phyloP scores from a whole-genome alignment of 2,888 invertebrate genomes.

The Protophormia terraenovae region DNA sequence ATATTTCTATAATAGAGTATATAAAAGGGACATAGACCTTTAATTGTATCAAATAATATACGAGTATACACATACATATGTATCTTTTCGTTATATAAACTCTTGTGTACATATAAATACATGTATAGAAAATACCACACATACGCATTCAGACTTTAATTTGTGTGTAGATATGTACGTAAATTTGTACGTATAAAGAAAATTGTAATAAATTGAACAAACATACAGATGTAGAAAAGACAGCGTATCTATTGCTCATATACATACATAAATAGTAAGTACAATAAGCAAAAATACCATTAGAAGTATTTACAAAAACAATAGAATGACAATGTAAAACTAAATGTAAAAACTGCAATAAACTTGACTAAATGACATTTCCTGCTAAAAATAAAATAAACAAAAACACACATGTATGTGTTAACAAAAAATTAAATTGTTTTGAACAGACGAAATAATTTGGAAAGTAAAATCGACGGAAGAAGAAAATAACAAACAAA shows the following conservation, averaged over 20 bases:
- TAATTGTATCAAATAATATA: no score
- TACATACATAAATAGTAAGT: no score
- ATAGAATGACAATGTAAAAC: not conserved
- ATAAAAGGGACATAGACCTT: no score
- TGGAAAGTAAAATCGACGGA: conserved; percentile 3
- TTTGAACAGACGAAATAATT: not conserved
- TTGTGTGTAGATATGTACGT: not conserved
- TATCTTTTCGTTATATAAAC: no score
- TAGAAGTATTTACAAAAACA: not conserved
- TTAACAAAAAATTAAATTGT: not conserved
- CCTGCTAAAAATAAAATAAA: conserved; percentile 30
- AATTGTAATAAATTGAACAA: not conserved
- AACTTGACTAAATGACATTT: conserved; percentile 52
- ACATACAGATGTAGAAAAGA: not conserved
- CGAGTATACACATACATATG: no score
- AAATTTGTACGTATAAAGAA: not conserved
- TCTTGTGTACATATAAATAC: no score
- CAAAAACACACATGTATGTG: not conserved
- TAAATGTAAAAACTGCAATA: conserved; percentile 51
- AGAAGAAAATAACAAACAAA: not conserved
- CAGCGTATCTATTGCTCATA: not conserved
- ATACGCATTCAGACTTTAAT: no score
- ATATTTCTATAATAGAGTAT: no score
- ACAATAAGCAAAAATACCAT: not conserved
- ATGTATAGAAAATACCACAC: no score